These are phyloP conservation scores for Philypnodon macrostomus DNA, from an alignment of 2,797 vertebrate species.

Conservation along the genomic window DNA sequence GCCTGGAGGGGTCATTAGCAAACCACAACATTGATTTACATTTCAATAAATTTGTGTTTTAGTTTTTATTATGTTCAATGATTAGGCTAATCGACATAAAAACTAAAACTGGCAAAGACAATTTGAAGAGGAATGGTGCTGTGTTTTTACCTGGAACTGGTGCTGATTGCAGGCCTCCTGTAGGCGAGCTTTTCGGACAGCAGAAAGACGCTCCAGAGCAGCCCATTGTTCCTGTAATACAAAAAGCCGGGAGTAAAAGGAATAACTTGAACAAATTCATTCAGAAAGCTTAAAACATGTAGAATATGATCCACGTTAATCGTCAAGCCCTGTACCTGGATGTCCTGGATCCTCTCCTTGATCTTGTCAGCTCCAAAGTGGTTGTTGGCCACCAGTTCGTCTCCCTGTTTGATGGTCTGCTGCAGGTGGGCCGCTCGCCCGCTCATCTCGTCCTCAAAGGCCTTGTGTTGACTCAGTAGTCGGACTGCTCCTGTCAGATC, in stretches of 20 bases:
- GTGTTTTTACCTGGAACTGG: slow-evolving; percentile 84
- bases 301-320: no score
- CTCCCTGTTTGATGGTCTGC: slow-evolving; percentile 90
- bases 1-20: slow-evolving; percentile 51
- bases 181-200: slow-evolving; percentile 87
- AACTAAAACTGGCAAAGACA: no score
- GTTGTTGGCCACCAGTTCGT: slow-evolving; percentile 87
- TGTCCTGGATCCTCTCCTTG: slow-evolving; percentile 85
- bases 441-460: slow-evolving; percentile 94
- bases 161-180: slow-evolving; percentile 91
- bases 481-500: slow-evolving; percentile 91
- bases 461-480: slow-evolving; percentile 93
- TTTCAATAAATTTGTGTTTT: no score
- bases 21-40: not conserved
- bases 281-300: no score
- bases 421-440: slow-evolving; percentile 89
- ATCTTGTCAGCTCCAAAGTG: slow-evolving; percentile 97
- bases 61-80: no score
- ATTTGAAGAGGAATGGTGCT: no score
- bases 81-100: no score
- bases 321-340: slow-evolving; percentile 61
- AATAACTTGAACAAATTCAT: no score
- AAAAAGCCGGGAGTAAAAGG: no score
- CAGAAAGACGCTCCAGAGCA: slow-evolving; percentile 87
- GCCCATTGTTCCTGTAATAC: slow-evolving; percentile 88